A percentile compares a stretch with the other conserved stretches of the same genome.
Conservation (phyloP, 2,113 vertebrate species). For the Alces alces region DNA sequence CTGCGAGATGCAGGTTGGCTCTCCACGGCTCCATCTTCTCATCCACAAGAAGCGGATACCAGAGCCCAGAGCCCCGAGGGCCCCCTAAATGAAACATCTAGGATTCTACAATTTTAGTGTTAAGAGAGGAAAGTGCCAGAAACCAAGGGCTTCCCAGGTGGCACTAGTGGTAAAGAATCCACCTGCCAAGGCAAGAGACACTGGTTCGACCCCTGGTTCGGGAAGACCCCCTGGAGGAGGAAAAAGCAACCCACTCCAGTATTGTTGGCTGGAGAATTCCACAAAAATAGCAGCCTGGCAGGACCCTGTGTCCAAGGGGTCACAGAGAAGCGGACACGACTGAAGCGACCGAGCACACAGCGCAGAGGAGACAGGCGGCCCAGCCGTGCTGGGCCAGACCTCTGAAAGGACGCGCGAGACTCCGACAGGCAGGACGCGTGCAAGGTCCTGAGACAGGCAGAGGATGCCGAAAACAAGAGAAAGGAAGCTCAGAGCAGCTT, state of each 20-base stretch:
- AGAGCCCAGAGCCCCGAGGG: not conserved
- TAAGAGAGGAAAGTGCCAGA: not conserved
- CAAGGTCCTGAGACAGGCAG: not conserved
- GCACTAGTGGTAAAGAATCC: not conserved
- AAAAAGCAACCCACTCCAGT: not conserved
- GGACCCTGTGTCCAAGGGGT: not conserved
- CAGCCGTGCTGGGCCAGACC: not conserved
- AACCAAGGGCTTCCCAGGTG: not conserved
- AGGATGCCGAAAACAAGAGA: not conserved
- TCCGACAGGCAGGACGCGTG: not conserved
- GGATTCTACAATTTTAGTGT: not conserved
- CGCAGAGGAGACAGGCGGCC: not conserved
- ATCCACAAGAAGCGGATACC: not conserved
- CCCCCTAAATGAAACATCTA: not conserved
- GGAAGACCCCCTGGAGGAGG: not conserved
- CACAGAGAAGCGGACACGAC: fast-evolving
- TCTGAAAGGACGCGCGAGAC: not conserved
- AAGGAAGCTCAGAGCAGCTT: not conserved
- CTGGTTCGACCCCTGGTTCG: fast-evolving
- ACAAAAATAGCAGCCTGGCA: not conserved
- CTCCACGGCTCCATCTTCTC: not conserved
- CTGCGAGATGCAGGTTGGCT: not conserved
- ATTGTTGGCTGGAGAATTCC: not conserved
- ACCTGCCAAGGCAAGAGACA: not conserved
- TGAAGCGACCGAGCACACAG: not conserved